Evolutionary conservation across 2,888 invertebrate species (phyloP), one percentile per base, ranked within the genome.

Genomic region (Heliothis peltigera): DNA sequence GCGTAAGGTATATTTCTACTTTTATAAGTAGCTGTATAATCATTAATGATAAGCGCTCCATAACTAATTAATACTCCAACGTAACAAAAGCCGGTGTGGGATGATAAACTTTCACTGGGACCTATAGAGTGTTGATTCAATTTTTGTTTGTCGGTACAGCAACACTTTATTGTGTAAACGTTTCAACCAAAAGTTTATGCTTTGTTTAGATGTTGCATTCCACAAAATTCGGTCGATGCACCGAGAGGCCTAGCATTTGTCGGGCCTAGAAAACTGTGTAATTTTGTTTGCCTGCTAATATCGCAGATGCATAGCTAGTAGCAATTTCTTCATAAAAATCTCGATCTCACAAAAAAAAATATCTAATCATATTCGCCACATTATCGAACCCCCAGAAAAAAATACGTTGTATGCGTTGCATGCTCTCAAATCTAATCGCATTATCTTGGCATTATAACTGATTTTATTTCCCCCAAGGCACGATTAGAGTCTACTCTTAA

Each of bases 41-140:
- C n/a, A 28, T 17, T 10, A n/a, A 15, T 15, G 8, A 19, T 10
- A 6, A 7, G 8, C 56, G 35, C 43, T 56, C 70, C 60, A 64
- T 19, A 39, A 44, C 19, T 25, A 15, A 15, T 75, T 15, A 21
- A 57, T 73, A 66, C 76, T 66, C 54, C 8, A 48, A 53, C 21
- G 4, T 15, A 2, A 32, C 61, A 72, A 64, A 70, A 74, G 64
- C 35, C 52, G 32, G 42, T 64, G 64, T 79, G 64, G 68, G 64
- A 68, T 47, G 64, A 61, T 64, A 63, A 71, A 76, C 76, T 78
- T 73, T 75, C 73, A 52, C 74, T 69, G 35, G 47, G 59, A 64
- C 70, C 65, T 48, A 72, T 65, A 52, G 69, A 61, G 53, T 61
- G 70, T 72, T 71, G 74, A 76, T 80, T 71, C 55, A 64, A 73